Conservation (phyloP, 2,797 vertebrate genomes). For the Trachops cirrhosus region DNA sequence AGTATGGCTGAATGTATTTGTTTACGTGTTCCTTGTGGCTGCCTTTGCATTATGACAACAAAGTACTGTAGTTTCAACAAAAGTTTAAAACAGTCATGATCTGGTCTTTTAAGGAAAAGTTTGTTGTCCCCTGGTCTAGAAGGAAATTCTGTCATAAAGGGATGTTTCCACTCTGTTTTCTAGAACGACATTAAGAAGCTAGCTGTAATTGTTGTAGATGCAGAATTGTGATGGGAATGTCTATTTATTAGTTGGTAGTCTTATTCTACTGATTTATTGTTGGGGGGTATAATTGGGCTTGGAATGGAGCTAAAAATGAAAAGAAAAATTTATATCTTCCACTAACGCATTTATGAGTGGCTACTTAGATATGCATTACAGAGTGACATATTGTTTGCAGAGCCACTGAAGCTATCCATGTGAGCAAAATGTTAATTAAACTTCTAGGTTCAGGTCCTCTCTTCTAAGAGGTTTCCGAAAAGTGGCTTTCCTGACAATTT, state of each 20-base stretch:
- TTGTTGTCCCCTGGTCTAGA: background rate
- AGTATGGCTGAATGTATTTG: background rate
- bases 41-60: background rate
- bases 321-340: background rate
- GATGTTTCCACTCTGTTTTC: background rate
- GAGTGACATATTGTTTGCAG: background rate
- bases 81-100: background rate
- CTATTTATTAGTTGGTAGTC: background rate
- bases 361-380: background rate
- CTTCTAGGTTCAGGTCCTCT: background rate
- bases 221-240: background rate
- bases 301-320: background rate
- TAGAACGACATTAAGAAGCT: background rate
- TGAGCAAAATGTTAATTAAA: background rate
- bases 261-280: background rate
- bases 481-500: background rate
- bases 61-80: background rate
- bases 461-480: background rate
- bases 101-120: background rate
- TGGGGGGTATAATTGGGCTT: background rate
- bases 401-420: background rate
- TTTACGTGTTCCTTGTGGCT: background rate
- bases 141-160: background rate
- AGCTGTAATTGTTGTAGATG: background rate
- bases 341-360: background rate